A percentile compares a stretch with the other conserved stretches of the same genome.
phyloP scores from a whole-genome alignment of 1,140 invertebrate genomes.

The Hydropsyche tenuis region DNA sequence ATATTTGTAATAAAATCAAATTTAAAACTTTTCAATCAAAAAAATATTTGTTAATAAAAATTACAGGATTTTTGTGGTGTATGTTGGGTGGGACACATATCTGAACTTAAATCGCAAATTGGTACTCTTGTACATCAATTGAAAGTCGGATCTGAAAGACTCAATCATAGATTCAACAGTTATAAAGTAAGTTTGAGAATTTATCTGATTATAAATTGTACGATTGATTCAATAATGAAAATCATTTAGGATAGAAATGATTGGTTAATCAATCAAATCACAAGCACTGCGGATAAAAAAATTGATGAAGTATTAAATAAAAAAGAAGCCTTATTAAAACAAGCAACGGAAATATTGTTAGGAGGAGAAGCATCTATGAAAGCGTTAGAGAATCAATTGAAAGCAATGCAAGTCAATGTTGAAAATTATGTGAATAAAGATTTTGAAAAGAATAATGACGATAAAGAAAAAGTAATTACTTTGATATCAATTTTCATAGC shows the following conservation, averaged over 20 bases:
- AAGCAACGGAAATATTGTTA: slow-evolving; percentile 55
- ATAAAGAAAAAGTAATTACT: slow-evolving; percentile 53
- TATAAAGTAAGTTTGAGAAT: slow-evolving; percentile 57
- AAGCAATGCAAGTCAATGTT: slow-evolving; percentile 55
- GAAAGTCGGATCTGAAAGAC: slow-evolving; percentile 57
- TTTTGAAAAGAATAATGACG: slow-evolving; percentile 50
- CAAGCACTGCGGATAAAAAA: slow-evolving; percentile 58
- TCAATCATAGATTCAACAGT: slow-evolving; percentile 64
- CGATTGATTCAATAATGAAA: too few relatives aligned
- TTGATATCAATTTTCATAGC: not conserved
- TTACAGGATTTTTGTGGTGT: slow-evolving; percentile 63
- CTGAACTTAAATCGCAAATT: slow-evolving; percentile 64
- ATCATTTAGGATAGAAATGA: slow-evolving; percentile 58
- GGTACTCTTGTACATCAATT: slow-evolving; percentile 62
- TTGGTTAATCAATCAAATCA: slow-evolving; percentile 60
- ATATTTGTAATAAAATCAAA: slow-evolving; percentile 2
- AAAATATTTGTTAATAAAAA: slow-evolving; percentile 3
- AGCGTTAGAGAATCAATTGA: slow-evolving; percentile 55
- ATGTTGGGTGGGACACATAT: slow-evolving; percentile 65
- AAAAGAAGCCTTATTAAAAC: slow-evolving; percentile 54
- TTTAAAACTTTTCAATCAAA: not conserved
- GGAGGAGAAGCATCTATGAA: slow-evolving; percentile 54
- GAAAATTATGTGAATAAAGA: slow-evolving; percentile 52
- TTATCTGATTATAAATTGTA: not conserved
- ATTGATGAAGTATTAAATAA: slow-evolving; percentile 58